phyloP scores from a whole-genome alignment of 2,113 vertebrate genomes.

The Pagrus major region DNA sequence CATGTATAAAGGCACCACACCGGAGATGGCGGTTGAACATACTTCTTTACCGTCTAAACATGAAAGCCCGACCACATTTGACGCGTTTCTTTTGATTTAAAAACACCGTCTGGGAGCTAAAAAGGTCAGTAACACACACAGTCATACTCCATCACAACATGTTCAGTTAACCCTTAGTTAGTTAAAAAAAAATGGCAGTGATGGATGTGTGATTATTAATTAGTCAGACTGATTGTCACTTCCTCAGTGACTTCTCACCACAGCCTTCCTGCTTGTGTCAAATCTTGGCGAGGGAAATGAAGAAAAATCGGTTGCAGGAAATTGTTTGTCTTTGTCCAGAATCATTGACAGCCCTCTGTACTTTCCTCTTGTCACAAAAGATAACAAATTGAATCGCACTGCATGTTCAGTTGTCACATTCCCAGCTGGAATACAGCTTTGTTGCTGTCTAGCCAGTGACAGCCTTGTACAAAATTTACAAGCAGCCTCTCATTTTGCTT shows the following conservation, averaged over 20 bases:
- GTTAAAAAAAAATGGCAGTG: background rate
- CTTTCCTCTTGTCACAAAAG: background rate
- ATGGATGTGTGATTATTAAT: background rate
- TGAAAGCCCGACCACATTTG: background rate
- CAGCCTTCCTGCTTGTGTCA: background rate
- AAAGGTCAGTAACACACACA: background rate
- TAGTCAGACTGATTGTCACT: background rate
- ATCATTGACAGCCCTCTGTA: background rate
- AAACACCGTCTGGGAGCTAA: background rate
- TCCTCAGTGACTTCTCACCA: background rate
- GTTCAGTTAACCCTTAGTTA: background rate
- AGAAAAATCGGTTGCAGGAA: slow-evolving; percentile 4
- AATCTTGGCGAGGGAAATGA: background rate
- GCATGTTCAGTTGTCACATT: slow-evolving; percentile 8
- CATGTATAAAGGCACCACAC: background rate
- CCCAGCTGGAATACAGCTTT: background rate
- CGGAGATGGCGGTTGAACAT: background rate
- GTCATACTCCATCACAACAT: background rate
- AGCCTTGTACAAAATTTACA: slow-evolving; percentile 30
- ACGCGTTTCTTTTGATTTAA: background rate
- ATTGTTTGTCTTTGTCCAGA: background rate
- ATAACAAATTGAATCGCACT: slow-evolving; percentile 6
- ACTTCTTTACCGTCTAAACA: background rate
- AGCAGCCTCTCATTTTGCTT: slow-evolving; percentile 25
- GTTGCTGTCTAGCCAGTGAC: slow-evolving; percentile 12